Conservation (phyloP, 2,797 vertebrate genomes). For the Hippocampus kuda region DNA sequence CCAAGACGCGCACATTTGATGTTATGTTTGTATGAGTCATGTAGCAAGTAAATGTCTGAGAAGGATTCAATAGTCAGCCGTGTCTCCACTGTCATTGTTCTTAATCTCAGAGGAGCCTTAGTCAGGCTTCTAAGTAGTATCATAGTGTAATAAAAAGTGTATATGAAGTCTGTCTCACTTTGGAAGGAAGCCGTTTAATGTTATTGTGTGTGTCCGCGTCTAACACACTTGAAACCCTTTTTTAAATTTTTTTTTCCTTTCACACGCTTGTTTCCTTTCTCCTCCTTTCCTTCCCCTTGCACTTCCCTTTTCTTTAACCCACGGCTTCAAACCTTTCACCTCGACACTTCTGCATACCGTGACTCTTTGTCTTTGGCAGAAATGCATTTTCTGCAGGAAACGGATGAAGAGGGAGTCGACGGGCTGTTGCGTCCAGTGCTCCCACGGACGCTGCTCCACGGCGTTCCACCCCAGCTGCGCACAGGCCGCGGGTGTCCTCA, state of each 20-base stretch:
- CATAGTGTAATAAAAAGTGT: background rate
- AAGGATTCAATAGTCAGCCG: slow-evolving; percentile 7
- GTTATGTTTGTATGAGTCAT: background rate
- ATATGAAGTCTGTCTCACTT: slow-evolving; percentile 17
- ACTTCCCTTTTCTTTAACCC: slow-evolving; percentile 20
- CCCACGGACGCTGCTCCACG: slow-evolving; percentile 90
- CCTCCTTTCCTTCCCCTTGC: slow-evolving; percentile 19
- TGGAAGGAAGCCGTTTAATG: slow-evolving; percentile 24
- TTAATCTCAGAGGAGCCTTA: slow-evolving; percentile 14
- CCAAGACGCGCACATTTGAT: background rate
- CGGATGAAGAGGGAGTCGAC: slow-evolving; percentile 78
- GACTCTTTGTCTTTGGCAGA: slow-evolving; percentile 63
- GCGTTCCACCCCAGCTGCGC: slow-evolving; percentile 94
- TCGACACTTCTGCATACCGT: background rate
- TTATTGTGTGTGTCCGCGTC: slow-evolving; percentile 17
- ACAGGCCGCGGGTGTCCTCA: slow-evolving; percentile 88
- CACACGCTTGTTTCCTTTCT: slow-evolving; percentile 22
- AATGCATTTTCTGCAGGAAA: slow-evolving; percentile 91
- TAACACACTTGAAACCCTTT: slow-evolving; percentile 1
- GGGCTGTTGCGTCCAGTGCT: slow-evolving; percentile 95
- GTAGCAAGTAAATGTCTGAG: background rate
- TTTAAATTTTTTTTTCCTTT: slow-evolving; percentile 2
- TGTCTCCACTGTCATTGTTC: slow-evolving; percentile 21
- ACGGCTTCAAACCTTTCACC: slow-evolving; percentile 8
- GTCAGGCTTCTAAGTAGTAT: slow-evolving; percentile 7